Percentiles rank a stretch among this genome's conserved stretches.
These are phyloP conservation scores for Zosterops borbonicus DNA, from an alignment of 2,113 vertebrate genomes.

Conservation along the genomic window DNA sequence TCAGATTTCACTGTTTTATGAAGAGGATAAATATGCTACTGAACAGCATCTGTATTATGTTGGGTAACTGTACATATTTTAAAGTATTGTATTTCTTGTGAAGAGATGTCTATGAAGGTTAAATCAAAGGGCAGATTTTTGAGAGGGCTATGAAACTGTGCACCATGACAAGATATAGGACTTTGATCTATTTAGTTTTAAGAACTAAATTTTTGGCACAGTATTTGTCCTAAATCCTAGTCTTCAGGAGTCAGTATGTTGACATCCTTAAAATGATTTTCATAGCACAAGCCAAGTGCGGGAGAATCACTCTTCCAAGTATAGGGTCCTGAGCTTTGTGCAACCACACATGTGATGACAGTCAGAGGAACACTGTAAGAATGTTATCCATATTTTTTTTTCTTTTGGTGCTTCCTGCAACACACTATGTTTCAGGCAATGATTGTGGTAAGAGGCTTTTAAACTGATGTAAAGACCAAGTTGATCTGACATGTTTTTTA, in stretches of 20 bases:
- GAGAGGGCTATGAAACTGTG: not conserved
- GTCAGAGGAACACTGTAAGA: not conserved
- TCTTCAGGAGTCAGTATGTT: rapidly evolving
- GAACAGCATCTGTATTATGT: slow-evolving; percentile 25
- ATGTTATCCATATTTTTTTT: not conserved
- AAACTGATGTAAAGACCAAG: slow-evolving; percentile 35
- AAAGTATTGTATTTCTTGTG: not conserved
- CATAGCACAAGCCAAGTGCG: not conserved
- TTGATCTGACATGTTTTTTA: slow-evolving; percentile 51
- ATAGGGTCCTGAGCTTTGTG: not conserved
- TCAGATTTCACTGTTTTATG: not conserved
- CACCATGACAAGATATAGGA: not conserved
- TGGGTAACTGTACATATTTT: not conserved
- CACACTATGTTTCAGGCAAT: not conserved
- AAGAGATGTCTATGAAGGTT: not conserved
- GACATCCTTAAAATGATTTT: not conserved
- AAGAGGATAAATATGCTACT: slow-evolving; percentile 5
- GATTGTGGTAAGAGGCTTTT: slow-evolving; percentile 32
- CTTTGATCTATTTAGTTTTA: not conserved
- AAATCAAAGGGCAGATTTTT: not conserved
- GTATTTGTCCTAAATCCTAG: not conserved
- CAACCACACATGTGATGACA: not conserved
- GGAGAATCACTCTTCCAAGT: not conserved
- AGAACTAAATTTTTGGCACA: not conserved
- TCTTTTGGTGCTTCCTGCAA: not conserved